phyloP scores from a whole-genome alignment of 2,888 invertebrate species.

The Pantelozetes paolii region DNA sequence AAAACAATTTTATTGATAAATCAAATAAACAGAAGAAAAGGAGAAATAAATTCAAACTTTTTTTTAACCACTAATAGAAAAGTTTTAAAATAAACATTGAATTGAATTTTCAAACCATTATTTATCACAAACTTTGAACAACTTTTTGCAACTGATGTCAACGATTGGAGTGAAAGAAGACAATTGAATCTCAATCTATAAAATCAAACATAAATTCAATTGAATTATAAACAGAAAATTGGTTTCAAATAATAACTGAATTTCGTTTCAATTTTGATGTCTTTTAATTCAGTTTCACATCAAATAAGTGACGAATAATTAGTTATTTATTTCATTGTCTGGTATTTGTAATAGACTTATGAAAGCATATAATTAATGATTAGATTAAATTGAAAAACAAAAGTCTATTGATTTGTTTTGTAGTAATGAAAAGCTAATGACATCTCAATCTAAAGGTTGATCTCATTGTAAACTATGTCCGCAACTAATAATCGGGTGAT shows the following conservation, averaged over 20 bases:
- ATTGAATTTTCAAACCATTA: constrained; percentile 19
- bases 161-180: not conserved
- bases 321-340: too few relatives aligned
- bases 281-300: too few relatives aligned
- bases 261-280: too few relatives aligned
- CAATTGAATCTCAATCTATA: not conserved
- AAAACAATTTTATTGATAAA: not conserved
- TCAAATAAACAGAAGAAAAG: not conserved
- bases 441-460: constrained; percentile 7
- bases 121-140: not conserved
- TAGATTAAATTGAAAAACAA: not conserved
- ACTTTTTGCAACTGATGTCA: not conserved
- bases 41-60: constrained; percentile 1
- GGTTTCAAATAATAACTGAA: too few relatives aligned
- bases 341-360: too few relatives aligned
- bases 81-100: constrained; percentile 30
- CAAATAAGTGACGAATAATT: too few relatives aligned
- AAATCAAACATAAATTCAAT: not conserved
- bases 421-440: constrained; percentile 9
- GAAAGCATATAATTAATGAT: too few relatives aligned
- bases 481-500: not conserved
- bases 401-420: not conserved
- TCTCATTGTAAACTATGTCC: not conserved
- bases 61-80: constrained; percentile 11
- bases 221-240: too few relatives aligned